Evolutionary conservation across 2,888 invertebrate genomes (phyloP), one percentile per base, ranked within the genome.

Genomic region (Xylota segnis): DNA sequence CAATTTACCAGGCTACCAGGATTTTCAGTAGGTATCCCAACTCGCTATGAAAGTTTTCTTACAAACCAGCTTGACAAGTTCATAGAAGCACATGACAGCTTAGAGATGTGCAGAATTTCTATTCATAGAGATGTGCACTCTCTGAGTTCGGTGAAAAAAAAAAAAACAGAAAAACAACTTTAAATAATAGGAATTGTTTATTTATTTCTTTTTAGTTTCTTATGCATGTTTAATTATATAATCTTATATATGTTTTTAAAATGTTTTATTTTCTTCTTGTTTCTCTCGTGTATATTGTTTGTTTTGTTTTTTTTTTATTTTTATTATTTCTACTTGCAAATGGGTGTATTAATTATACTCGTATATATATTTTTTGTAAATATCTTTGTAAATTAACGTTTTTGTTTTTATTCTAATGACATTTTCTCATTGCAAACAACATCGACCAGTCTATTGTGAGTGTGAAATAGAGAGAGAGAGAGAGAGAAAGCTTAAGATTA

Each of bases 141-240:
- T 3, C 45, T 58, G 10, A 47, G 43, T 23, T 5, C 12, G 27
- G 2, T 23, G 4, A n/a, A 32, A 18, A 29, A 40, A 56, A 12
- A n/a, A 56, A 70, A 70, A 52, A 9, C 12, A 58, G 43, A 16
- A 0, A 9, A 16, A 14, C 43, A 43, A n/a, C 23, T 74, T 63
- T 81, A 58, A 58, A 77, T 86, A 81, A 86, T 86, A 82, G 81
- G 82, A 86, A 86, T 86, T 72, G 76, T 71, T 75, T 81, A 84
- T 82, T 63, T 70, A 40, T 72, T 56, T 45, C n/a, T 40, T 70
- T 56, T 75, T 65, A 40, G 16, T 81, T 47, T 63, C 68, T 58
- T 82, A 82, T 63, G 52, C 12, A 54, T 65, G 23, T 70, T 63
- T 61, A 72, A 54, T 68, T 76, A 59, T 77, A 71, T 58, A 66